These are phyloP conservation scores for Coleophora flavipennella DNA, from an alignment of 2,888 invertebrate genomes.

Conservation along the genomic window DNA sequence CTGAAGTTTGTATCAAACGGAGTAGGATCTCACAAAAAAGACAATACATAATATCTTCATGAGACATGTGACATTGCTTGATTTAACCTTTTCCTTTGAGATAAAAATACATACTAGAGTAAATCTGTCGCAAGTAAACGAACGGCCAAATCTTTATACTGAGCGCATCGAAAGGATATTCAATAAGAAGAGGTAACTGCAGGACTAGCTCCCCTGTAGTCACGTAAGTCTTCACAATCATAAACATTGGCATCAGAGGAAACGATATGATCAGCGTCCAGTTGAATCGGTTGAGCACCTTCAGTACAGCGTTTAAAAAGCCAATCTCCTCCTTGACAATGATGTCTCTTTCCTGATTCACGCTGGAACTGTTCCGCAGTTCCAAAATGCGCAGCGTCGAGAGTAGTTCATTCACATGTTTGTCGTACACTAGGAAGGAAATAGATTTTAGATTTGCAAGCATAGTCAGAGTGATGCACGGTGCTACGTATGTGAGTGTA, in stretches of 20 bases:
- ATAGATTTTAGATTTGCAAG: conserved; percentile 24
- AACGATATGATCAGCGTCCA: conserved; percentile 23
- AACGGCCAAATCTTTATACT: conserved; percentile 36
- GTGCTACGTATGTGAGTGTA: conserved; percentile 29
- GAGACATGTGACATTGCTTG: too few species aligned
- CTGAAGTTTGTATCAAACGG: too few species aligned
- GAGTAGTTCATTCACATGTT: conserved; percentile 21
- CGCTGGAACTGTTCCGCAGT: conserved; percentile 6
- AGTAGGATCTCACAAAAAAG: too few species aligned
- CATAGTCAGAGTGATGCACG: conserved; percentile 27
- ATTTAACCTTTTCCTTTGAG: too few species aligned
- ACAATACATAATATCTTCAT: too few species aligned
- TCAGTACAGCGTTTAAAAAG: conserved; percentile 31
- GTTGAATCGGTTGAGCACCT: conserved; percentile 26
- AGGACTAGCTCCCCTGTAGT: conserved; percentile 27
- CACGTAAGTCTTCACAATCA: conserved; percentile 30
- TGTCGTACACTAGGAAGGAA: conserved; percentile 21
- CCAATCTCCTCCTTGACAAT: conserved; percentile 25
- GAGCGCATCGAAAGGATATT: conserved; percentile 45
- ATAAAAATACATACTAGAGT: conserved; percentile 41
- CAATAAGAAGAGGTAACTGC: conserved; percentile 32
- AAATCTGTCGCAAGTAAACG: conserved; percentile 39
- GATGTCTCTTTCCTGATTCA: background rate
- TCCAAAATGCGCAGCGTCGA: conserved; percentile 25
- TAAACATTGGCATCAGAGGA: conserved; percentile 25